phyloP scores from a whole-genome alignment of 37 sponge, comb jelly and placozoan genomes.

The Beroe forskalii region DNA sequence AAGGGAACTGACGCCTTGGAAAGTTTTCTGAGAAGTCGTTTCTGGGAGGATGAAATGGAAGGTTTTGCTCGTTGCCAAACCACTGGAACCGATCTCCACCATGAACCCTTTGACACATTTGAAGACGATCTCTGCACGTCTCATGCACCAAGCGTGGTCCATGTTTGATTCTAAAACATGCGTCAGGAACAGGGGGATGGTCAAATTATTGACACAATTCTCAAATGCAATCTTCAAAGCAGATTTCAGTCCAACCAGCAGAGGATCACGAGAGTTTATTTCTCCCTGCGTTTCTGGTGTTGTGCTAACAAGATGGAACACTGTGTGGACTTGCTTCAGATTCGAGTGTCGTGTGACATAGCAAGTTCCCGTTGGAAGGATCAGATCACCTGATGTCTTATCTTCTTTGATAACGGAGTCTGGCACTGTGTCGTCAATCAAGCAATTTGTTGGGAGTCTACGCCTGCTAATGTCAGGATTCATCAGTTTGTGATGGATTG shows the following conservation, averaged over 20 bases:
- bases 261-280: constrained; percentile 73
- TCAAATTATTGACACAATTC: constrained; percentile 72
- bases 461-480: constrained; percentile 2
- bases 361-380: constrained; percentile 78
- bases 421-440: constrained; percentile 48
- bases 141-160: constrained; percentile 82
- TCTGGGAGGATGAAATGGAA: constrained; percentile 45
- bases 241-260: constrained; percentile 81
- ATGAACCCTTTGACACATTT: constrained; percentile 93
- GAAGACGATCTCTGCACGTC: constrained; percentile 89
- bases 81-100: constrained; percentile 45
- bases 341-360: constrained; percentile 93
- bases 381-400: constrained; percentile 27
- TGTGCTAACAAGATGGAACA: constrained; percentile 78
- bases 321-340: constrained; percentile 85
- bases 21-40: constrained; percentile 38
- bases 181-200: constrained; percentile 84
- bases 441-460: constrained; percentile 6
- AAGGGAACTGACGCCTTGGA: constrained; percentile 3
- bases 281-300: constrained; percentile 64
- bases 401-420: constrained; percentile 53
- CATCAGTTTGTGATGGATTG: constrained; percentile 64
- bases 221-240: constrained; percentile 73
- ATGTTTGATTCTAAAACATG: constrained; percentile 71
- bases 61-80: constrained; percentile 6